Base-by-base conservation (phyloP, 2,113 vertebrate genomes). In the Erinaceus europaeus region DNA sequence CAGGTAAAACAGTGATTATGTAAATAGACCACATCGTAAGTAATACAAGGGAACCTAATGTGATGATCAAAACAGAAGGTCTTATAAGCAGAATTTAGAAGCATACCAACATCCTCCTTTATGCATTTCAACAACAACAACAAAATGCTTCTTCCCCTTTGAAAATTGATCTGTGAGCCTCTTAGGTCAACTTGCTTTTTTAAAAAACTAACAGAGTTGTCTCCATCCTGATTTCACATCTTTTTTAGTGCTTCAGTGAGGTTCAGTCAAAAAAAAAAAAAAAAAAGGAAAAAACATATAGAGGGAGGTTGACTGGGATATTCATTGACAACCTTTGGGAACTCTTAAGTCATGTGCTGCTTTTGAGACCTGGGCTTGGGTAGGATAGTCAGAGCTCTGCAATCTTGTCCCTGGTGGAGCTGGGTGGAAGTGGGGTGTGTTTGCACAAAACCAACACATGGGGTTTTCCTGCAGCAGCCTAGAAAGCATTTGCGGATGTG, bases 401-500 rank as follows among this genome's bases (percentile, higher is more conserved):
- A 72, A 72, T 90, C 62, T 50, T 25, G 94, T 73, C 57, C 65
- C 83, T 92, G 68, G 91, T 92, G 90, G 86, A 80, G 52, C 27
- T 4, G 72, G 44, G 18, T 29, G 23, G 65, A 96, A 95, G 86
- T 46, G 38, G 94, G 86, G 89, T 84, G 29, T n/a, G n/a, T n/a
- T 69, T 65, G 64, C 86, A 90, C 87, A 86, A 92, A 90, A 92
- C 53, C 67, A 90, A 90, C 90, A 88, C 42, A 94, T 77, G 86
- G 88, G 93, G 93, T 94, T 96, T 96, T 96, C 95, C 86, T 93
- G 96, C 96, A 97, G 96, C 92, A 78, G 79, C 96, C 93, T 94
- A 97, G 96, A 97, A 95, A 97, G 96, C 96, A 97, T 95, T 97
- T 96, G 96, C 96, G 97, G 97, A 96, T 97, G 97, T 97, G 97